These are phyloP conservation scores for Hippopotamus amphibius DNA, from an alignment of 2,113 vertebrate genomes.

Conservation along the genomic window DNA sequence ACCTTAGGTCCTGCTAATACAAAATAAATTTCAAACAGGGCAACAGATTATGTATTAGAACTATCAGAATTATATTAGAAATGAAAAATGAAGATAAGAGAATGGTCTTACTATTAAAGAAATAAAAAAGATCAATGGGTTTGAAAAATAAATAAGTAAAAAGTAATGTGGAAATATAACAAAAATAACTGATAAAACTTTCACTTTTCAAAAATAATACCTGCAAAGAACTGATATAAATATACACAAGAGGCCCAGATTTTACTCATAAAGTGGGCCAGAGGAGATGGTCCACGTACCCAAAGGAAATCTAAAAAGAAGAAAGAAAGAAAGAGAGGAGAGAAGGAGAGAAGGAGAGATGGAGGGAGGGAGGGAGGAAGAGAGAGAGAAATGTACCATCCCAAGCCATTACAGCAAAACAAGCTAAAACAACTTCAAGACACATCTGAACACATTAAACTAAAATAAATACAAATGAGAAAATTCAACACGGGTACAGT, in stretches of 20 bases:
- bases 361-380: too few relatives aligned
- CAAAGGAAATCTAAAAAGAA: conserved; percentile 27
- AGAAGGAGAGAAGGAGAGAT: not conserved
- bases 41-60: not conserved
- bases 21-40: conserved; percentile 45
- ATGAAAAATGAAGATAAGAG: conserved; percentile 23
- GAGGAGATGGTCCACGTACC: not conserved
- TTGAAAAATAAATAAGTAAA: not conserved
- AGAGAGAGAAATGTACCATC: not conserved
- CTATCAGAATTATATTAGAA: not conserved
- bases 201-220: not conserved
- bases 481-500: not conserved
- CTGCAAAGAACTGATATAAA: conserved; percentile 2
- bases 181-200: conserved; percentile 18
- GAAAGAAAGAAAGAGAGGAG: not conserved
- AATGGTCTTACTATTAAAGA: conserved; percentile 15
- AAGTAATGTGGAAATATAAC: not conserved
- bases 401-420: not conserved
- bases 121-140: conserved; percentile 15
- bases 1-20: not conserved
- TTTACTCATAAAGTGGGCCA: not conserved
- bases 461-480: conserved; percentile 16
- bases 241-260: conserved; percentile 14
- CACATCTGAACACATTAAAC: not conserved
- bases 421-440: not conserved